These are phyloP conservation scores for Chouioia cunea DNA, from an alignment of 2,888 invertebrate genomes.

Conservation along the genomic window DNA sequence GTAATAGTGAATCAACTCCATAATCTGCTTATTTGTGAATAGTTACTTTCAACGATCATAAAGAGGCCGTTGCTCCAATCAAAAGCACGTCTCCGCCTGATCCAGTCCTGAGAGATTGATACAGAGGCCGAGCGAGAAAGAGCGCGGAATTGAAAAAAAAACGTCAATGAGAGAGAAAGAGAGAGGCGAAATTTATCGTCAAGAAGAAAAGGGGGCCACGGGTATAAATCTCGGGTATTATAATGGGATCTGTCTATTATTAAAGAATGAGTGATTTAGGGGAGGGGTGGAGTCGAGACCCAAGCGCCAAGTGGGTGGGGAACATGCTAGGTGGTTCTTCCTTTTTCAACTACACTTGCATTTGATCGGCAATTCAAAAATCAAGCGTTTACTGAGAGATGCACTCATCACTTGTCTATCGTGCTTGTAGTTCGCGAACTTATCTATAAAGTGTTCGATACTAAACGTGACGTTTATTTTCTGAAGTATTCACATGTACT, in stretches of 20 bases:
- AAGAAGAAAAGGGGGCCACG: constrained; percentile 67
- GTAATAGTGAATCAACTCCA: no score
- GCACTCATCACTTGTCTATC: constrained; percentile 2
- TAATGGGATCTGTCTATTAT: constrained; percentile 70
- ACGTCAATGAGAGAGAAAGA: constrained; percentile 48
- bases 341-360: constrained; percentile 54
- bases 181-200: constrained; percentile 66
- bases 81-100: no score
- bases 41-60: no score
- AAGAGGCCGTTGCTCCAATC: no score
- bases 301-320: constrained; percentile 60
- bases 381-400: background rate
- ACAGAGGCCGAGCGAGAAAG: constrained; percentile 42
- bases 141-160: constrained; percentile 35
- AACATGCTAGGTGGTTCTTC: constrained; percentile 33
- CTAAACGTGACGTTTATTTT: no score
- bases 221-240: constrained; percentile 68
- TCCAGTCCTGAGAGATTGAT: constrained; percentile 25
- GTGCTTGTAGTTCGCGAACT: no score
- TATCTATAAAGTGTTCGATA: no score
- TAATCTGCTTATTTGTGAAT: no score
- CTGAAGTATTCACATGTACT: no score
- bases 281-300: constrained; percentile 65
- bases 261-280: constrained; percentile 69
- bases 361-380: constrained; percentile 63